phyloP scores from a whole-genome alignment of 2,797 vertebrate species.

The Setipinna tenuifilis region DNA sequence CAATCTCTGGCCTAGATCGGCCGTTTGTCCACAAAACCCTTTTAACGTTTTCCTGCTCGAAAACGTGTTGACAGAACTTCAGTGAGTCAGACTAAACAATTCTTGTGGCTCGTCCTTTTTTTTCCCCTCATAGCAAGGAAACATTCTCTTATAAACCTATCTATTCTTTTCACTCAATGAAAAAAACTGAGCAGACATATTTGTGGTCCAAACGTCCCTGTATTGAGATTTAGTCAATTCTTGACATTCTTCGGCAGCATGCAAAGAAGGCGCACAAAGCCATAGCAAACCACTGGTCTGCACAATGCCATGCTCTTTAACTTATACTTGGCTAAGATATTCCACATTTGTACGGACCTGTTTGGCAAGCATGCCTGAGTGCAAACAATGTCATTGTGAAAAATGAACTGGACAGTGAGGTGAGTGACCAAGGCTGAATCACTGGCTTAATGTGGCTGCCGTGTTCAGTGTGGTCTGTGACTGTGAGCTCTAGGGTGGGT shows the following conservation, averaged over 20 bases:
- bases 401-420: neutral
- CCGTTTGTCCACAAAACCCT: slow-evolving; percentile 30
- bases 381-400: neutral
- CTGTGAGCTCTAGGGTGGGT: neutral
- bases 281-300: too few species aligned
- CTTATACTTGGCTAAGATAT: too few species aligned
- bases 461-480: neutral
- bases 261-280: neutral
- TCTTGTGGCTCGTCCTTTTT: neutral
- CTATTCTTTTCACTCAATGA: neutral
- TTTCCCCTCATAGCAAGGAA: neutral
- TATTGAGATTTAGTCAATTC: neutral
- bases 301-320: too few species aligned
- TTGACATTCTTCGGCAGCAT: neutral
- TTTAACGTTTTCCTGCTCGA: slow-evolving; percentile 45
- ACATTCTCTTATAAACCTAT: neutral
- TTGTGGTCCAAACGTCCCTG: neutral
- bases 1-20: slow-evolving; percentile 36
- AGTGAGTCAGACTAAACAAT: slow-evolving; percentile 24
- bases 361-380: neutral
- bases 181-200: neutral
- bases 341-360: too few species aligned
- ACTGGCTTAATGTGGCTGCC: neutral
- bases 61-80: slow-evolving; percentile 38
- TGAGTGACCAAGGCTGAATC: neutral